Evolutionary conservation across 2,113 vertebrate species (phyloP).

Genomic region (Pitta sordida): DNA sequence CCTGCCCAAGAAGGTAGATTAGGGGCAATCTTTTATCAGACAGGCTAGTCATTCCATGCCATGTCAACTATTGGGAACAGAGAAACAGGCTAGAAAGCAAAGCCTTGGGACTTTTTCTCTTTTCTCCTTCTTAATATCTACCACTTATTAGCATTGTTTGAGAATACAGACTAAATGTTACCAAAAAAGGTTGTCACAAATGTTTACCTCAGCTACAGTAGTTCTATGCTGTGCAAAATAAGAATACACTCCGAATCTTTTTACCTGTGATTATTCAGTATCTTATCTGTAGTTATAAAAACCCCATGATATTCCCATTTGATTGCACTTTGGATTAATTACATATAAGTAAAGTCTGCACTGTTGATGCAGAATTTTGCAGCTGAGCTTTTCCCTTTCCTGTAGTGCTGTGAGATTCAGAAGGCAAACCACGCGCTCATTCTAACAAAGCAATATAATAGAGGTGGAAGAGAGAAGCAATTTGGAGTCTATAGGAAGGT

Average conservation of each 20-base stretch:
- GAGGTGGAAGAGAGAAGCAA: conserved; percentile 14
- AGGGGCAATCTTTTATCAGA: conserved; percentile 14
- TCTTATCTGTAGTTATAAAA: not conserved
- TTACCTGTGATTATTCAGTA: not conserved
- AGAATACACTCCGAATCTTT: not conserved
- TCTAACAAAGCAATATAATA: conserved; percentile 17
- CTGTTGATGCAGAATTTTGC: not conserved
- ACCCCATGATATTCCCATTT: not conserved
- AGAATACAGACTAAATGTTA: not conserved
- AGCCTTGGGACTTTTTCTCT: not conserved
- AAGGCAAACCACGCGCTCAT: not conserved
- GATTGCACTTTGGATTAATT: not conserved
- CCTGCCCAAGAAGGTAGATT: not conserved
- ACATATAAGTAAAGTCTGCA: not conserved
- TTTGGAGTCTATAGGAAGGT: conserved; percentile 48
- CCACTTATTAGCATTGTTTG: not conserved
- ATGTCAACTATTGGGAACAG: not conserved
- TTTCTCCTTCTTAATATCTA: not conserved
- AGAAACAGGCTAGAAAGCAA: not conserved
- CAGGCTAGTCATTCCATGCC: not conserved
- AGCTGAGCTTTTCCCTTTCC: not conserved
- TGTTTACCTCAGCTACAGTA: not conserved
- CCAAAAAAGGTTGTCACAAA: rapidly evolving
- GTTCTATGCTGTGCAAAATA: not conserved
- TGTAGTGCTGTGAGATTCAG: not conserved